phyloP scores from a whole-genome alignment of 1,140 invertebrate genomes.

The Pseudomyrmex concolor region DNA sequence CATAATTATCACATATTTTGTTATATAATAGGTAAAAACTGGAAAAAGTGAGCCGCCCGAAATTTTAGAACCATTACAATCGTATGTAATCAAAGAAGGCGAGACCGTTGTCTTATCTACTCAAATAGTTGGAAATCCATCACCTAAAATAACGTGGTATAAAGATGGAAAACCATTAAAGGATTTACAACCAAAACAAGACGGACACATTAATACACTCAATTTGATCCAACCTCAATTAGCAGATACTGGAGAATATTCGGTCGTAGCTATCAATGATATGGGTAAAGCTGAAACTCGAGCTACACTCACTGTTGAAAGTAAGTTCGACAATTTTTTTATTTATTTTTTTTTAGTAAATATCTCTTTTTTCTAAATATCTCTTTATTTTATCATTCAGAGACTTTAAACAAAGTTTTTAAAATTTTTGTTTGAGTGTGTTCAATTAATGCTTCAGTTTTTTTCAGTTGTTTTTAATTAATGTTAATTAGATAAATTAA shows the following conservation, averaged over 20 bases:
- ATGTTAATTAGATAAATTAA: neutral
- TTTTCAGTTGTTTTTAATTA: neutral
- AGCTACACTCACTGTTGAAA: conserved; percentile 92
- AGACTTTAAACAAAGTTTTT: neutral
- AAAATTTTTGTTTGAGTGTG: too few species aligned
- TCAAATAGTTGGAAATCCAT: conserved; percentile 92
- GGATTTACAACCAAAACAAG: conserved; percentile 86
- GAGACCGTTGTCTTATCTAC: conserved; percentile 91
- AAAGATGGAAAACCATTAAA: conserved; percentile 90
- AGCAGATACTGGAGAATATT: conserved; percentile 91
- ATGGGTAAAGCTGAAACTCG: conserved; percentile 91
- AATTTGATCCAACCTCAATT: conserved; percentile 88
- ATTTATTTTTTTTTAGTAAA: too few species aligned
- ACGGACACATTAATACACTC: conserved; percentile 89
- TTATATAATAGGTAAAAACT: conserved; percentile 86
- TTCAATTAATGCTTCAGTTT: neutral
- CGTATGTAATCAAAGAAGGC: conserved; percentile 90
- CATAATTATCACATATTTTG: conserved; percentile 13
- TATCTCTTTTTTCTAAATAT: neutral
- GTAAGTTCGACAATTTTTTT: conserved; percentile 82
- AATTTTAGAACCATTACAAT: conserved; percentile 91
- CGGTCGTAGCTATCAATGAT: conserved; percentile 91
- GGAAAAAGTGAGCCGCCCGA: conserved; percentile 91
- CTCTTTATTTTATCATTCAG: neutral
- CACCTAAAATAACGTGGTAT: conserved; percentile 92